phyloP scores from a whole-genome alignment of 2,888 invertebrate species.

The Nycteola revayana region DNA sequence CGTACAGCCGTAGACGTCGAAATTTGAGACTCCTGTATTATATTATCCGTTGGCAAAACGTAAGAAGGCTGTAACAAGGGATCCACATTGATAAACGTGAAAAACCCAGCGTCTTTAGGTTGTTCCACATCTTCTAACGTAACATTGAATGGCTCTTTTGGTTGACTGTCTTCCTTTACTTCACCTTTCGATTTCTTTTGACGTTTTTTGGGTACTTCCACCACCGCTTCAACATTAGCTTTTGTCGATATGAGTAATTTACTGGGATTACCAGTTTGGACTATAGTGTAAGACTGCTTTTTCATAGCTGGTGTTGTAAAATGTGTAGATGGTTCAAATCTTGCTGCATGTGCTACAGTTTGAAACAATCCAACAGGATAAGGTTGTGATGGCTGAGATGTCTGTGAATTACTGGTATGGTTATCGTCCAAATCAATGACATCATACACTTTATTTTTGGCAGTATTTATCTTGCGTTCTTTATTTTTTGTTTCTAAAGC shows the following conservation, averaged over 20 bases:
- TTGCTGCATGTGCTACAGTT: constrained; percentile 46
- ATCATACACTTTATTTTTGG: constrained; percentile 11
- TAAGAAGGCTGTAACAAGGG: constrained; percentile 68
- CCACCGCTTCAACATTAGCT: constrained; percentile 37
- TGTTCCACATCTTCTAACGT: constrained; percentile 50
- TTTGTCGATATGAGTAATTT: constrained; percentile 73
- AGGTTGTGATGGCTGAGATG: constrained; percentile 37
- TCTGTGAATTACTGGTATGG: neutral
- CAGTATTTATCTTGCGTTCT: constrained; percentile 6
- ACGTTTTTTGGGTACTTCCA: constrained; percentile 49
- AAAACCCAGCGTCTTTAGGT: constrained; percentile 55
- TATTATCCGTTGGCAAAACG: constrained; percentile 66
- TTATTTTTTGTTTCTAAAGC: constrained; percentile 11
- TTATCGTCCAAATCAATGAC: constrained; percentile 38
- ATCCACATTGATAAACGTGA: constrained; percentile 74
- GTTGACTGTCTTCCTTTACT: constrained; percentile 10
- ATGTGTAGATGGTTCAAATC: constrained; percentile 27
- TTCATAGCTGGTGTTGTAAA: constrained; percentile 67
- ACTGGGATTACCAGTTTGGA: constrained; percentile 70
- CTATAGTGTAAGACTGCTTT: constrained; percentile 70
- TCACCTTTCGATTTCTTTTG: constrained; percentile 42
- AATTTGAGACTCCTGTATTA: constrained; percentile 74
- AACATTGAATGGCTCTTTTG: constrained; percentile 48
- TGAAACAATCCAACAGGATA: constrained; percentile 73
- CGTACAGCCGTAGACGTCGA: constrained; percentile 58